Conservation (phyloP, 2,797 vertebrate genomes). For the Huso huso region DNA sequence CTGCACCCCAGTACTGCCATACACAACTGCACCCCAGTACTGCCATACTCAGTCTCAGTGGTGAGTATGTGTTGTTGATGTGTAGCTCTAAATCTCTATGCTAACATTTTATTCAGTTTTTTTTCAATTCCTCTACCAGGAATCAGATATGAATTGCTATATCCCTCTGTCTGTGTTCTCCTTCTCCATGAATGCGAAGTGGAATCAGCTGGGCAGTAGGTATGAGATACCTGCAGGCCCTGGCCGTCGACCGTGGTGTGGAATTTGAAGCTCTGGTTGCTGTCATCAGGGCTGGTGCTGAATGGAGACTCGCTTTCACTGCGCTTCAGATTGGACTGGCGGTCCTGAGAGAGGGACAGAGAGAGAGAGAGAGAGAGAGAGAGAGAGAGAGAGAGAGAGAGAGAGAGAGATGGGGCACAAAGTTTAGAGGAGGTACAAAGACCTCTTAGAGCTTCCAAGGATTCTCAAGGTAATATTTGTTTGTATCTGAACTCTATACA, state of each 20-base stretch:
- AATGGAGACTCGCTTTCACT: conserved; percentile 67
- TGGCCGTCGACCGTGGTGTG: conserved; percentile 67
- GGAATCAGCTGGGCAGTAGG: background rate
- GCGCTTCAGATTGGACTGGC: conserved; percentile 66
- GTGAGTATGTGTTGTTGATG: no score
- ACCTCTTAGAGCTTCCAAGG: no score
- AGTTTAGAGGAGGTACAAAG: background rate
- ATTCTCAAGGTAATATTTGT: background rate
- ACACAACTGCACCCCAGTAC: no score
- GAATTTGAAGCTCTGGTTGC: conserved; percentile 66
- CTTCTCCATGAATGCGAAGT: background rate
- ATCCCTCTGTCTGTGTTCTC: conserved; percentile 6
- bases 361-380: background rate
- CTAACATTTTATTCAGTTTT: no score
- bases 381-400: conserved; percentile 7
- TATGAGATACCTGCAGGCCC: conserved; percentile 61
- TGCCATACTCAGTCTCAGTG: no score
- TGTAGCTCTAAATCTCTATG: no score
- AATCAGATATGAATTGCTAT: background rate
- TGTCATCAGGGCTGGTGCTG: conserved; percentile 67
- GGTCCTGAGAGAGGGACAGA: conserved; percentile 53
- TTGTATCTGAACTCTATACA: background rate
- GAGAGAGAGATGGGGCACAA: background rate
- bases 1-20: no score
- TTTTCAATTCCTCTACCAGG: no score